Base-by-base conservation (phyloP, 2,113 vertebrate species). In the Ciconia stormi region DNA sequence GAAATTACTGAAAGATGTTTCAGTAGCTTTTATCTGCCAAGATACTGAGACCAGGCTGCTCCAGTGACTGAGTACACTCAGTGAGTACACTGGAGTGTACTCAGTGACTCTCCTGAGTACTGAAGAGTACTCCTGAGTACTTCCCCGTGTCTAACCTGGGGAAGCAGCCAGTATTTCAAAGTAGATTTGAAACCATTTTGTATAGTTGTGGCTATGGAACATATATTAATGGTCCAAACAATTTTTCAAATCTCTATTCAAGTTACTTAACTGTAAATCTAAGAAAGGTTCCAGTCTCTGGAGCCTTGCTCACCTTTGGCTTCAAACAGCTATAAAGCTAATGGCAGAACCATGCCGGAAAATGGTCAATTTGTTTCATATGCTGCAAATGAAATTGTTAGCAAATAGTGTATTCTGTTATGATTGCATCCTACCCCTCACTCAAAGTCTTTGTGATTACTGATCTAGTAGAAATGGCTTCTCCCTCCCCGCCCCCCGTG, bases 71-170 rank as follows among this genome's bases (percentile, higher is more conserved):
- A 46, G 42, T 42, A 63, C 26, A 55, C 13, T 38, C 38, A 38
- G 38, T 38, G 38, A 38, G 38, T 38, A 38, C 38, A 38, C 38
- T 38, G 38, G 38, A 38, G 38, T 38, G 38, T 38, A 38, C 38
- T 38, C 38, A 38, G 38, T 38, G 38, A 38, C 38, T 38, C 38
- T 38, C 38, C 38, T 38, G 38, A 38, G 38, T 38, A 9, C 38
- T 38, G 38, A 38, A 38, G 38, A 38, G 38, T 38, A 38, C 38
- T 38, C 38, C 38, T 38, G 38, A 38, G 38, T 38, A 38, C 38
- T 38, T 38, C 38, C 38, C 38, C 9, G 63, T 1, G 0, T 46
- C n/a, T 63, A 36, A 78, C 52, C 32, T 2, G 3, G 26, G 36
- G 21, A 86, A 90, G 42, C 52, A 71, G 47, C 14, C 61, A 74